Conservation (phyloP, 2,888 invertebrate genomes). For the Panopea generosa region DNA sequence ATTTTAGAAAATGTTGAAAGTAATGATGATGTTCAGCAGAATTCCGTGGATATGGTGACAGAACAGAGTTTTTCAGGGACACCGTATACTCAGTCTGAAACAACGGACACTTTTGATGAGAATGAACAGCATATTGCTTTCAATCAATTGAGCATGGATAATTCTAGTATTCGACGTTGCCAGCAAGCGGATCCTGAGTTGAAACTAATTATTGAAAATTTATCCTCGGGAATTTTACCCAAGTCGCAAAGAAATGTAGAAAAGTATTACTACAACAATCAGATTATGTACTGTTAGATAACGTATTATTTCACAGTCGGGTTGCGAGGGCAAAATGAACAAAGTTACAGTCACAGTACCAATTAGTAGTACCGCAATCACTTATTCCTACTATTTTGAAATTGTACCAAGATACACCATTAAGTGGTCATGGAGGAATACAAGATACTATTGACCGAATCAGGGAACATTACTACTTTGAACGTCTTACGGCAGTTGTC, state of each 20-base stretch:
- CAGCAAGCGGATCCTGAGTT: conserved; percentile 35
- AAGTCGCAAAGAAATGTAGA: conserved; percentile 30
- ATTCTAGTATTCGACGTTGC: conserved; percentile 14
- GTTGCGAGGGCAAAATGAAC: conserved; percentile 14
- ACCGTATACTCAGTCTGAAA: too few relatives aligned
- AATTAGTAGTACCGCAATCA: conserved; percentile 36
- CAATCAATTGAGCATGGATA: conserved; percentile 13
- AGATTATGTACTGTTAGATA: conserved; percentile 37
- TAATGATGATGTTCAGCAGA: too few relatives aligned
- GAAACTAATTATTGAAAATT: conserved; percentile 31
- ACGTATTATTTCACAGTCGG: conserved; percentile 32
- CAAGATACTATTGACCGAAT: conserved; percentile 43
- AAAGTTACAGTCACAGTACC: conserved; percentile 13
- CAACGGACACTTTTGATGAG: too few relatives aligned
- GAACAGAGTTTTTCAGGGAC: too few relatives aligned
- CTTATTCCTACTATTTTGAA: conserved; percentile 21
- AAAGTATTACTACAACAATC: conserved; percentile 27
- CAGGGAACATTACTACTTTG: conserved; percentile 40
- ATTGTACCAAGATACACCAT: conserved; percentile 34
- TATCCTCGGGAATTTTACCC: conserved; percentile 22
- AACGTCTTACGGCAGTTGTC: conserved; percentile 11
- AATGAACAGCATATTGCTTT: background rate
- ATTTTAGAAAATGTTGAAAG: too few relatives aligned
- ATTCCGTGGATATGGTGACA: too few relatives aligned
- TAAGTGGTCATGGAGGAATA: conserved; percentile 52